Percentiles rank a stretch among this genome's conserved stretches.
Conservation (phyloP, 2,888 invertebrate genomes). For the Xestia xanthographa region DNA sequence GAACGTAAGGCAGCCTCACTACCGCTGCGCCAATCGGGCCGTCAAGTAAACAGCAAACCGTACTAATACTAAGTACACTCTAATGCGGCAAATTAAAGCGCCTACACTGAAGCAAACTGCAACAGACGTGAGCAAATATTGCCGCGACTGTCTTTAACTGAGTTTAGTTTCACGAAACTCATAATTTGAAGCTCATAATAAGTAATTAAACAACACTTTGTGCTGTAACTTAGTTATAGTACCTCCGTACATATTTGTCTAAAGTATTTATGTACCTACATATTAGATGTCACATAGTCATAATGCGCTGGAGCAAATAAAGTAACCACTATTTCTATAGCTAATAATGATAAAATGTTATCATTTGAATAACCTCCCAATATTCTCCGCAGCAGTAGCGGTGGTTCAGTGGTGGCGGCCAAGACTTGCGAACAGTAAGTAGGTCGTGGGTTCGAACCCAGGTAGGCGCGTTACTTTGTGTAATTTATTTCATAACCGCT, state of each 20-base stretch:
- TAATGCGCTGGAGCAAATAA: background rate
- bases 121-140: slow-evolving; percentile 55
- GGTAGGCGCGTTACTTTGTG: no score
- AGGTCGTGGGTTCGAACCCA: no score
- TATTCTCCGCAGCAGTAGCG: no score
- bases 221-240: background rate
- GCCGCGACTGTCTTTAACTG: slow-evolving; percentile 40
- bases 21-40: no score
- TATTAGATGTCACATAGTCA: no score
- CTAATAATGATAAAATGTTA: no score
- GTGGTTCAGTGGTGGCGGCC: no score
- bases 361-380: no score
- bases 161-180: slow-evolving; percentile 13
- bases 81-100: slow-evolving; percentile 32
- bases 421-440: no score
- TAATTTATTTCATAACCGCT: no score
- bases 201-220: slow-evolving; percentile 33
- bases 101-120: slow-evolving; percentile 55
- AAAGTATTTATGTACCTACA: background rate
- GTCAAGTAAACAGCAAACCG: slow-evolving; percentile 5
- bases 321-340: background rate
- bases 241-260: background rate
- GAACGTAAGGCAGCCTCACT: no score
- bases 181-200: slow-evolving; percentile 29
- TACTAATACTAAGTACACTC: slow-evolving; percentile 20